Base-by-base conservation (phyloP, 2,113 vertebrate genomes). In the Sakesphorus luctuosus region DNA sequence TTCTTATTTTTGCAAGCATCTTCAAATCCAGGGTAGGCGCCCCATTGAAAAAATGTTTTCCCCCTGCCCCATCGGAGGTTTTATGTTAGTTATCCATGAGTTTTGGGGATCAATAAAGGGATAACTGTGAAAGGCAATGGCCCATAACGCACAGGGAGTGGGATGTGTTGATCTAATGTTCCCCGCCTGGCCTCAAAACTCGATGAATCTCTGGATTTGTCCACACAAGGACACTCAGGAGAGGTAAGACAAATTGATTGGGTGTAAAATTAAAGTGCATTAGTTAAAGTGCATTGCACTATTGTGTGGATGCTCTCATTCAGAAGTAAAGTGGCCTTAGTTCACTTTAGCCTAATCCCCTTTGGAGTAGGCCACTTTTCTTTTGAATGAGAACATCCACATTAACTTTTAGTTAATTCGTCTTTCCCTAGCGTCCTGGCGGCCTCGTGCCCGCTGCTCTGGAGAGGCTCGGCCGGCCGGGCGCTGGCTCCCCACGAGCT, bases 321-420 rank as follows among this genome's bases (percentile, higher is more conserved):
- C 96, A 97, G 94, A 96, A 97, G 94, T 96, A 95, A 97, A 97
- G 96, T 96, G 96, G 93, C 96, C 96, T 96, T 97, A 97, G 95
- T 97, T 97, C 96, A 86, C 93, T 97, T 97, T 93, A 96, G 88
- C 96, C 92, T 97, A 97, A 97, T 97, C 96, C 96, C 93, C 94
- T 97, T 94, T 97, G 96, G 96, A 97, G 96, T 90, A 95, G 92
- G 92, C 92, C 94, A 96, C 94, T 96, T 94, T 95, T 89, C 96
- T 96, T 96, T 90, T 96, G 68, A 97, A 96, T 95, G 92, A 88
- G 96, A 96, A 90, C 94, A 92, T 95, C 94, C 92, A 96, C 96
- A 93, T 96, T 94, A 95, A 97, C 96, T 96, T 97, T 94, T 94
- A 63, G 93, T 96, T 96, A 93, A 94, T 93, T 96, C 38, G 65